Percentiles rank a stretch among this genome's conserved stretches.
phyloP scores from a whole-genome alignment of 2,797 vertebrate genomes.

The Dromococcyx pavoninus region DNA sequence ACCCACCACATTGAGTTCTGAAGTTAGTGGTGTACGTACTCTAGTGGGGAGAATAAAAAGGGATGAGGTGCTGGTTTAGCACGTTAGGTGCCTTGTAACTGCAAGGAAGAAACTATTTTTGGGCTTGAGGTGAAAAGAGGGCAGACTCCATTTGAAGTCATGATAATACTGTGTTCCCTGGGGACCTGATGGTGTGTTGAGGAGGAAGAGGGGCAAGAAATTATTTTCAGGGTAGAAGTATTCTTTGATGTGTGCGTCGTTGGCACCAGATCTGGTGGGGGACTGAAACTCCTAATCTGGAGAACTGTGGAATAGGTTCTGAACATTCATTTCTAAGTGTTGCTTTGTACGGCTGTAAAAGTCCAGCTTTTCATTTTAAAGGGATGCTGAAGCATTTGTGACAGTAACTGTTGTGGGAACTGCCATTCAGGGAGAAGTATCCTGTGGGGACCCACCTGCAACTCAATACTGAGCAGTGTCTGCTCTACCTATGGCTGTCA shows the following conservation, averaged over 20 bases:
- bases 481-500: not conserved
- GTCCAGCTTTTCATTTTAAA: not conserved
- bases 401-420: not conserved
- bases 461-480: not conserved
- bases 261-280: not conserved
- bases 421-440: not conserved
- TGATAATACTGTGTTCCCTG: not conserved
- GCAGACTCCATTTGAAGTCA: not conserved
- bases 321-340: not conserved
- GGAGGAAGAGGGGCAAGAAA: not conserved
- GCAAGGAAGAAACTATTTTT: not conserved
- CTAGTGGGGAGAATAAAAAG: not conserved
- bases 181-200: not conserved
- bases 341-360: not conserved
- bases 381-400: not conserved
- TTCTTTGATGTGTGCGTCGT: accelerated
- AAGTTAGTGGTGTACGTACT: not conserved
- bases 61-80: not conserved
- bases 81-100: not conserved
- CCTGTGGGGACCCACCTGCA: accelerated
- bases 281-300: not conserved
- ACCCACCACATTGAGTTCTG: accelerated
- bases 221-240: not conserved
- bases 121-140: not conserved
- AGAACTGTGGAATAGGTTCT: not conserved